Conservation (phyloP, 2,113 vertebrate species). For the Gasterosteus nipponicus region DNA sequence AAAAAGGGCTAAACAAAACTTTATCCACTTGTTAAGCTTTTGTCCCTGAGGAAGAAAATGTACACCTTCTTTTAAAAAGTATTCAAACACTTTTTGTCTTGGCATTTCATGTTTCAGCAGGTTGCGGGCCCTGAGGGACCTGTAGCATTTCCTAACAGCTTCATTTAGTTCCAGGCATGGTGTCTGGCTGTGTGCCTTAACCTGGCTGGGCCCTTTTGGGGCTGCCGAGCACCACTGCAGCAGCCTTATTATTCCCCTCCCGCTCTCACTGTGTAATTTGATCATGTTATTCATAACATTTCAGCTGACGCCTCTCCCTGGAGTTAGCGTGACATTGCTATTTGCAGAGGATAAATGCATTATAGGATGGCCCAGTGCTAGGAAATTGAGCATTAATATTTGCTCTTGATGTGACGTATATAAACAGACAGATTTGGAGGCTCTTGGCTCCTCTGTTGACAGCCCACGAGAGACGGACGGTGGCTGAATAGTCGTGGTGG, state of each 20-base stretch:
- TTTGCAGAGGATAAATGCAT: slow-evolving; percentile 82
- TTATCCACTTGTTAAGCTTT: neutral
- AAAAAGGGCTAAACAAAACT: neutral
- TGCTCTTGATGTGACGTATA: slow-evolving; percentile 78
- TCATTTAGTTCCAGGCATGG: slow-evolving; percentile 73
- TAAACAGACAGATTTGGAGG: slow-evolving; percentile 75
- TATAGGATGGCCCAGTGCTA: slow-evolving; percentile 75
- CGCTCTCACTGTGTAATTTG: slow-evolving; percentile 77
- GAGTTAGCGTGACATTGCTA: slow-evolving; percentile 80
- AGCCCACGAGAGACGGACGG: slow-evolving; percentile 37
- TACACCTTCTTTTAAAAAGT: slow-evolving; percentile 22
- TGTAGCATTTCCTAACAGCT: slow-evolving; percentile 69
- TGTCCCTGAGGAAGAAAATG: slow-evolving; percentile 8
- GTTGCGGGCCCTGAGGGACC: slow-evolving; percentile 50
- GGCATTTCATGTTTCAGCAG: slow-evolving; percentile 43
- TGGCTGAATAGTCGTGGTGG: slow-evolving; percentile 42
- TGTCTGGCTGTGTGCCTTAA: slow-evolving; percentile 67
- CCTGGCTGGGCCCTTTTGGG: slow-evolving; percentile 60
- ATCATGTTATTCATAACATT: slow-evolving; percentile 82
- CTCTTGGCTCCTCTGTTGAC: slow-evolving; percentile 70
- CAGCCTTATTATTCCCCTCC: slow-evolving; percentile 74
- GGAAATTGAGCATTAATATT: slow-evolving; percentile 82
- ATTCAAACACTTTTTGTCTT: slow-evolving; percentile 20
- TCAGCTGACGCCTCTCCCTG: slow-evolving; percentile 72
- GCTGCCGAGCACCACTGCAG: slow-evolving; percentile 55